Conservation (phyloP, 2,888 invertebrate genomes). For the Stenoptilia bipunctidactyla region DNA sequence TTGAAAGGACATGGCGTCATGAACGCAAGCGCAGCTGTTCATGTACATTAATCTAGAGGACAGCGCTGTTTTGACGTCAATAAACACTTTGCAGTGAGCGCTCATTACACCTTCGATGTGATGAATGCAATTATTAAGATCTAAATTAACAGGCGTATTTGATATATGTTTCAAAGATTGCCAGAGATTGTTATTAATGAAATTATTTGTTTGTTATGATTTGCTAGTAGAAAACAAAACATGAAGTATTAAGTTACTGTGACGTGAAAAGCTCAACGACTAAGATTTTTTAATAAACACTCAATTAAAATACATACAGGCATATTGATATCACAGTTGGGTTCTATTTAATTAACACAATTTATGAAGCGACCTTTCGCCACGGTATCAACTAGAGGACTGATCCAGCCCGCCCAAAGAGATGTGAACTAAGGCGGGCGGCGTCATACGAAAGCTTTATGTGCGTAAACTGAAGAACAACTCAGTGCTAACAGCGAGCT, state of each 20-base stretch:
- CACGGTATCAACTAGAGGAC: conserved; percentile 28
- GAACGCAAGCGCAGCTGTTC: conserved; percentile 20
- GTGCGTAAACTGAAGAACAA: no score
- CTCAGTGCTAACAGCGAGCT: no score
- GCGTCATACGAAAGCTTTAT: conserved; percentile 10
- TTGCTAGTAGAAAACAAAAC: no score
- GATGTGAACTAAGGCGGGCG: conserved; percentile 39
- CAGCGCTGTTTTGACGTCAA: conserved; percentile 18
- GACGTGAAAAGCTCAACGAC: no score
- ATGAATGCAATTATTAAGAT: no score
- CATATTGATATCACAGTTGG: conserved; percentile 36
- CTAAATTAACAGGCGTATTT: no score
- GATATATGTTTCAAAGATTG: no score
- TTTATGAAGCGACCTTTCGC: conserved; percentile 40
- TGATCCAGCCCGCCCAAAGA: conserved; percentile 52
- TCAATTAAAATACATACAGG: conserved; percentile 49
- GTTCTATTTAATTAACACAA: conserved; percentile 29
- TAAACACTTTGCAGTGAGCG: conserved; percentile 5
- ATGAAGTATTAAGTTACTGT: no score
- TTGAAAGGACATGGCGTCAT: not conserved
- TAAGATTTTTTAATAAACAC: no score
- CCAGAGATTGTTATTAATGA: no score
- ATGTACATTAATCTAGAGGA: conserved; percentile 3
- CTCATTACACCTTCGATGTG: no score
- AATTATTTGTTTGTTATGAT: no score